Evolutionary conservation across 2,888 invertebrate genomes (phyloP).

Genomic region (Lithophane leautieri): DNA sequence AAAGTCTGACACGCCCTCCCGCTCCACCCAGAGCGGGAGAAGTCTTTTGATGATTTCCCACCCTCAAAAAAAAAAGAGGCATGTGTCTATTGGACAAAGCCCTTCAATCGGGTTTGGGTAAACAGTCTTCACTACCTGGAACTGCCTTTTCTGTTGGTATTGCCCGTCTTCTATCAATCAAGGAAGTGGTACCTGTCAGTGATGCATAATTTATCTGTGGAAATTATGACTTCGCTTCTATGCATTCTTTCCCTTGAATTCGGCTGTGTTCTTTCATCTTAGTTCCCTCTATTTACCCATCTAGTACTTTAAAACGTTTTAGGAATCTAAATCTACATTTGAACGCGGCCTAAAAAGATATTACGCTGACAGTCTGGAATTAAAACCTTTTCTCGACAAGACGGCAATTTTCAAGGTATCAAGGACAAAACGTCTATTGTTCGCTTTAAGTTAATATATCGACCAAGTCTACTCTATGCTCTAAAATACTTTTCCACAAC

Average conservation of each 20-base stretch:
- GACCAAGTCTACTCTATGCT: background rate
- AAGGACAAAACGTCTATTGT: slow-evolving; percentile 7
- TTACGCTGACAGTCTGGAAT: background rate
- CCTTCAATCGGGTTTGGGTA: background rate
- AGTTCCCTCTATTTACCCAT: background rate
- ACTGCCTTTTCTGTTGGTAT: background rate
- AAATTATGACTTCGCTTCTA: background rate
- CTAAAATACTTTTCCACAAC: slow-evolving; percentile 11
- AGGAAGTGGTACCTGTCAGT: background rate
- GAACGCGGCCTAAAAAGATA: background rate
- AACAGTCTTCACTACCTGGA: background rate
- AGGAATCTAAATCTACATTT: background rate
- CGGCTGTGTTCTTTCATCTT: background rate
- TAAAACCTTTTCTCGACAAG: background rate
- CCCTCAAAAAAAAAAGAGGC: too few relatives aligned
- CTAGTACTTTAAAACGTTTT: background rate
- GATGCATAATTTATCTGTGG: background rate
- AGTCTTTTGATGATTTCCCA: too few relatives aligned
- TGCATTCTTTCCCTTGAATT: background rate
- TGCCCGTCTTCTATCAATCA: background rate
- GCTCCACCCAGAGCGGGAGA: too few relatives aligned
- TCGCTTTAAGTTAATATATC: slow-evolving; percentile 9
- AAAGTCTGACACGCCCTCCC: too few relatives aligned
- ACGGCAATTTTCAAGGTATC: slow-evolving; percentile 5
- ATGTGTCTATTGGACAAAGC: background rate